Conservation (phyloP, 2,888 invertebrate genomes). For the Hyppa rectilinea region DNA sequence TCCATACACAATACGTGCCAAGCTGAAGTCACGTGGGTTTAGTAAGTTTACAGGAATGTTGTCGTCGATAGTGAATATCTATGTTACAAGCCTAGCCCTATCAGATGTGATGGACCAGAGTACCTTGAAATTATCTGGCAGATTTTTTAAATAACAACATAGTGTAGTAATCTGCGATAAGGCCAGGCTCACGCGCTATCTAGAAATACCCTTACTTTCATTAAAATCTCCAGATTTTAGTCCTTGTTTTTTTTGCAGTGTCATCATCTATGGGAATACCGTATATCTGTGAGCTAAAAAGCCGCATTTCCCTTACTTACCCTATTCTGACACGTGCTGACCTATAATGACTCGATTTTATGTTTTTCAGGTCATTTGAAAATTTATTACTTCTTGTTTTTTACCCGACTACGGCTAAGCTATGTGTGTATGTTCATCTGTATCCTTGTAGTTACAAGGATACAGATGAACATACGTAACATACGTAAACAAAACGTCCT, state of each 20-base stretch:
- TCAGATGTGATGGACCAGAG: background rate
- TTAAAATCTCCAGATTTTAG: background rate
- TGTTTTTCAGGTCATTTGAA: slow-evolving; percentile 50
- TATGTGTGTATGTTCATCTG: background rate
- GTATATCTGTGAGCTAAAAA: background rate
- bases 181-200: background rate
- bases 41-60: slow-evolving; percentile 15
- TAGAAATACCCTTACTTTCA: background rate
- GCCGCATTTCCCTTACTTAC: background rate
- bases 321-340: slow-evolving; percentile 26
- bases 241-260: background rate
- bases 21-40: background rate
- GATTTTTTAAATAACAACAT: background rate
- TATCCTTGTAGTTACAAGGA: background rate
- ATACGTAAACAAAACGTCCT: background rate
- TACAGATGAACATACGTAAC: no score
- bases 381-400: slow-evolving; percentile 39
- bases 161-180: background rate
- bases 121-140: background rate
- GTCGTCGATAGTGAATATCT: background rate
- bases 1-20: slow-evolving; percentile 25
- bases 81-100: background rate
- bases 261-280: background rate
- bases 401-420: no score
- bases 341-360: slow-evolving; percentile 18